Conservation (phyloP, 2,888 invertebrate genomes). For the Amiota minor region DNA sequence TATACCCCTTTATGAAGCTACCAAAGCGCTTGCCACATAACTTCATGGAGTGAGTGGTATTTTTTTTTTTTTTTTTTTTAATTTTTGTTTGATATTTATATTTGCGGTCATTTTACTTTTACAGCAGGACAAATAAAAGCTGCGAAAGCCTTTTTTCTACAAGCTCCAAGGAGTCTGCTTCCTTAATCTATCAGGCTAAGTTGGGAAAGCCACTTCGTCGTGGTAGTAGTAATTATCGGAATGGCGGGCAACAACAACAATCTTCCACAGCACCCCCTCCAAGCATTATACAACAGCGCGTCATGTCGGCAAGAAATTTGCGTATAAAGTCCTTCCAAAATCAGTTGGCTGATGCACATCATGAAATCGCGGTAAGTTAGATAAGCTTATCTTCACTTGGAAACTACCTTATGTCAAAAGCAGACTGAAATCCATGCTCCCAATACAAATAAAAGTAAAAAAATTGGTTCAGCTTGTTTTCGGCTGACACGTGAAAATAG, state of each 20-base stretch:
- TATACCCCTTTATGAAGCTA: conserved; percentile 71
- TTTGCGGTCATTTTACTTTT: conserved; percentile 6
- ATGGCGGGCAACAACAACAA: conserved; percentile 50
- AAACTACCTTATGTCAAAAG: neutral
- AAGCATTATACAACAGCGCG: conserved; percentile 77
- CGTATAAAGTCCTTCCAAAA: conserved; percentile 85
- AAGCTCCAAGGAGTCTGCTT: conserved; percentile 71
- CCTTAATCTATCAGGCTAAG: conserved; percentile 64
- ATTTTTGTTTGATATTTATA: too few species aligned
- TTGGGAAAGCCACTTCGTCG: conserved; percentile 38
- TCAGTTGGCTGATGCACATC: conserved; percentile 85
- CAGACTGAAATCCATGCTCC: neutral
- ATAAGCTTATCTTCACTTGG: neutral
- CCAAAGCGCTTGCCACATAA: conserved; percentile 73
- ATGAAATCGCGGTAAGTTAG: conserved; percentile 80
- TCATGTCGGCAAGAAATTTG: conserved; percentile 84
- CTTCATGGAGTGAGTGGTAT: conserved; percentile 66
- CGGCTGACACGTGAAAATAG: neutral
- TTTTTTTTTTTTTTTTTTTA: conserved; percentile 3
- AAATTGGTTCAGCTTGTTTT: neutral
- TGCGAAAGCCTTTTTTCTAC: conserved; percentile 73
- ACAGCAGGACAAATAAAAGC: conserved; percentile 69
- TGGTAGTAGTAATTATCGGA: conserved; percentile 39
- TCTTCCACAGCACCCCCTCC: conserved; percentile 62
- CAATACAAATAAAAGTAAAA: neutral